Conservation (phyloP, 1,140 invertebrate genomes). For the Bombus superbus region DNA sequence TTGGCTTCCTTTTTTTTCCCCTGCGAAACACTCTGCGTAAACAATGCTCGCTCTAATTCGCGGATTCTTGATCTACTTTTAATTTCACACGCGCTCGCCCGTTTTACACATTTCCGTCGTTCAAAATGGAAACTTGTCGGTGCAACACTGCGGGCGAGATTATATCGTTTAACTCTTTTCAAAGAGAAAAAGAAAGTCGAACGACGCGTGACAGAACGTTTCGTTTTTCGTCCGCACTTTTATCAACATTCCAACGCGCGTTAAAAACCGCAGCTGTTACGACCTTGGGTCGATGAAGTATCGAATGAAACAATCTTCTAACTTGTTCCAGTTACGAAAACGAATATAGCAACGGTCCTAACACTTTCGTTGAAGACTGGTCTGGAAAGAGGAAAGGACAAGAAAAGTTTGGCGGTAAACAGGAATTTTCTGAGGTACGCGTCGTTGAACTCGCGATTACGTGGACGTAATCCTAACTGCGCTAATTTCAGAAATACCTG, state of each 20-base stretch:
- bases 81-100: not conserved
- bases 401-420: not conserved
- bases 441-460: not conserved
- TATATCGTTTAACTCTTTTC: not conserved
- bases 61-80: not conserved
- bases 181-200: not conserved
- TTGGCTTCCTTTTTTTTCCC: not conserved
- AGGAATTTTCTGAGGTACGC: not conserved
- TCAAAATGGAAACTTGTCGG: not conserved
- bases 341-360: too few relatives aligned
- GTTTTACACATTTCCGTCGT: not conserved
- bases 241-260: too few relatives aligned
- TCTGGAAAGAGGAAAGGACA: too few relatives aligned
- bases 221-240: not conserved
- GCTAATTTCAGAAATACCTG: conserved; percentile 16
- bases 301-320: too few relatives aligned
- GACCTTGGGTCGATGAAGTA: too few relatives aligned
- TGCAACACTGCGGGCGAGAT: too few relatives aligned
- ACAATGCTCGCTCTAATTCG: not conserved
- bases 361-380: too few relatives aligned
- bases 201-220: not conserved
- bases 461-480: not conserved
- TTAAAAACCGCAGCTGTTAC: too few relatives aligned
- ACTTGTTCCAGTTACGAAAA: too few relatives aligned
- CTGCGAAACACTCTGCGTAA: not conserved